phyloP scores from a whole-genome alignment of 2,113 vertebrate species.

The Paramormyrops kingsleyae region DNA sequence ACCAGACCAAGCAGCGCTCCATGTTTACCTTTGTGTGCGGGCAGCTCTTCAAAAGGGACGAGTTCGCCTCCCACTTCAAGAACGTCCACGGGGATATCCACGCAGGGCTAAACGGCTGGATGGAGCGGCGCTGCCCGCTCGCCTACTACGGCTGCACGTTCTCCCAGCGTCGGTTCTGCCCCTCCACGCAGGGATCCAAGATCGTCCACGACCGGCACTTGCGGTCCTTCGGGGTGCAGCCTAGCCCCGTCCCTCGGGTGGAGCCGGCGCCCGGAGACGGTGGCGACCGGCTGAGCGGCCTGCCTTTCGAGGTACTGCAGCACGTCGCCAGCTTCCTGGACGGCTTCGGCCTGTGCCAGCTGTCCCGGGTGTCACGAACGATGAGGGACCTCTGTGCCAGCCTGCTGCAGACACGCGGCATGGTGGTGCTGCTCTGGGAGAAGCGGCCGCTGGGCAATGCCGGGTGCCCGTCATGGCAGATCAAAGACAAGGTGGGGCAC shows the following conservation, averaged over 20 bases:
- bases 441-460: constrained; percentile 63
- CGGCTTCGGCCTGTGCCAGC: constrained; percentile 92
- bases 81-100: constrained; percentile 97
- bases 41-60: constrained; percentile 89
- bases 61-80: constrained; percentile 94
- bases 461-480: constrained; percentile 75
- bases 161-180: constrained; percentile 89
- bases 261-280: constrained; percentile 51
- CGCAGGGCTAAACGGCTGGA: constrained; percentile 95
- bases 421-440: constrained; percentile 92
- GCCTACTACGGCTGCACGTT: constrained; percentile 96
- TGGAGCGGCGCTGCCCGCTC: constrained; percentile 93
- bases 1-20: constrained; percentile 77
- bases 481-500: constrained; percentile 79
- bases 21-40: constrained; percentile 97
- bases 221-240: constrained; percentile 86
- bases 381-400: constrained; percentile 95
- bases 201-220: constrained; percentile 86
- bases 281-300: constrained; percentile 77
- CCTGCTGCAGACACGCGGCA: constrained; percentile 86
- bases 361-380: constrained; percentile 83
- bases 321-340: constrained; percentile 92
- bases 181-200: constrained; percentile 74
- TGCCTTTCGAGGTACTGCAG: constrained; percentile 87
- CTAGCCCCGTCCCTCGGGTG: constrained; percentile 57